These are phyloP conservation scores for Allacma fusca DNA, from an alignment of 2,888 invertebrate genomes.

Conservation along the genomic window DNA sequence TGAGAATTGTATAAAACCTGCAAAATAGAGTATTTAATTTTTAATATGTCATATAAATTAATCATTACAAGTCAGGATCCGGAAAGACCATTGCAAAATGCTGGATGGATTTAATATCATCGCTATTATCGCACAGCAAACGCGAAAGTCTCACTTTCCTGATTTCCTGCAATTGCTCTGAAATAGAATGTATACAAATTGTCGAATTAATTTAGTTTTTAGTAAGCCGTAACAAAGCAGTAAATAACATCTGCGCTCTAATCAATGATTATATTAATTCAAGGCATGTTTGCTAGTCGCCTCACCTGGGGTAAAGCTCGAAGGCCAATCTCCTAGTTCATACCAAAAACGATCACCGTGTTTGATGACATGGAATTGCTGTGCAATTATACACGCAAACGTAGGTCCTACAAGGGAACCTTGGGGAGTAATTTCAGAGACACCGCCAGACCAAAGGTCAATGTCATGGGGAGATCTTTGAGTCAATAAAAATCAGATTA, in stretches of 20 bases:
- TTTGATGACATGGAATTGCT: slow-evolving; percentile 64
- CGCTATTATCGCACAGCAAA: slow-evolving; percentile 66
- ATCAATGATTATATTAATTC: too few relatives aligned
- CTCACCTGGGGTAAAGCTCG: slow-evolving; percentile 64
- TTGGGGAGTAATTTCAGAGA: slow-evolving; percentile 66
- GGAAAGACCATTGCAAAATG: slow-evolving; percentile 65
- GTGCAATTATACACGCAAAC: slow-evolving; percentile 66
- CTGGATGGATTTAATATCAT: slow-evolving; percentile 65
- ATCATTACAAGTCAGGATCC: slow-evolving; percentile 65
- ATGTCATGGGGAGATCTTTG: slow-evolving; percentile 65
- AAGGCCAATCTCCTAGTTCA: slow-evolving; percentile 64
- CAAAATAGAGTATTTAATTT: slow-evolving; percentile 27
- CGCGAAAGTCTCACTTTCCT: slow-evolving; percentile 65
- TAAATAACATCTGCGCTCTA: too few relatives aligned
- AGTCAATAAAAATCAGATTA: too few relatives aligned
- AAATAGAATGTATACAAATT: slow-evolving; percentile 35
- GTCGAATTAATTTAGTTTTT: neutral
- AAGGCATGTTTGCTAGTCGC: too few relatives aligned
- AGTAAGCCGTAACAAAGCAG: too few relatives aligned
- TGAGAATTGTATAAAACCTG: too few relatives aligned
- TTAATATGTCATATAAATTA: neutral
- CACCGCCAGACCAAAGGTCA: slow-evolving; percentile 65
- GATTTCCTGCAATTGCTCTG: slow-evolving; percentile 66
- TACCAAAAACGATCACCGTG: slow-evolving; percentile 67
- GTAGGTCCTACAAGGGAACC: slow-evolving; percentile 66